These are phyloP conservation scores for Parnassius apollo DNA, from an alignment of 2,888 invertebrate genomes.

Conservation along the genomic window DNA sequence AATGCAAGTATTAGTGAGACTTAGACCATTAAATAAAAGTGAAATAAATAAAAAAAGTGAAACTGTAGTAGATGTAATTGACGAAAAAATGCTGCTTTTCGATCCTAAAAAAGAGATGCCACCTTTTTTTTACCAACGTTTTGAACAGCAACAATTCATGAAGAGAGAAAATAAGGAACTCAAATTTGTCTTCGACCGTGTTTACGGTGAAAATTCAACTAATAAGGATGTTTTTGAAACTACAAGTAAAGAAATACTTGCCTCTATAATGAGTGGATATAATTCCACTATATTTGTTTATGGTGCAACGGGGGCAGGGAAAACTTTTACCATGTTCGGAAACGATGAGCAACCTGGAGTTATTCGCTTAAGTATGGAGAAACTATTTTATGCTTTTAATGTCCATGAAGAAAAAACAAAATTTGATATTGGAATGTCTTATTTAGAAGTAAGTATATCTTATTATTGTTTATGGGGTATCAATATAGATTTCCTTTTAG, in stretches of 20 bases:
- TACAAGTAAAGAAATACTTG: slow-evolving; percentile 83
- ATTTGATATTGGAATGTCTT: slow-evolving; percentile 91
- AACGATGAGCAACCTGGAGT: slow-evolving; percentile 88
- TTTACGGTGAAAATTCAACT: slow-evolving; percentile 84
- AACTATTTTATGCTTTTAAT: slow-evolving; percentile 89
- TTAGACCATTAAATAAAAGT: too few relatives aligned
- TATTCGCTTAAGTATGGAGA: slow-evolving; percentile 93
- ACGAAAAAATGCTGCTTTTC: slow-evolving; percentile 89
- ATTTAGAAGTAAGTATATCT: slow-evolving; percentile 77
- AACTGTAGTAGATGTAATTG: slow-evolving; percentile 87
- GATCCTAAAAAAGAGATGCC: slow-evolving; percentile 92
- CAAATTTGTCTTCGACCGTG: slow-evolving; percentile 84
- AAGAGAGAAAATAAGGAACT: slow-evolving; percentile 91
- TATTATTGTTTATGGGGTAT: too few relatives aligned
- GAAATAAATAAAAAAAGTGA: slow-evolving; percentile 71
- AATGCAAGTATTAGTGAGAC: too few relatives aligned
- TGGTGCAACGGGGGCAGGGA: slow-evolving; percentile 97
- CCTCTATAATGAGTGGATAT: slow-evolving; percentile 89
- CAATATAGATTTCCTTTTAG: too few relatives aligned
- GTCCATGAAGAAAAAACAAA: slow-evolving; percentile 85
- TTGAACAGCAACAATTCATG: slow-evolving; percentile 88
- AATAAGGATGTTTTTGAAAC: slow-evolving; percentile 79
- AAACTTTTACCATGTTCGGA: slow-evolving; percentile 97
- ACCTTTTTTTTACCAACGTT: slow-evolving; percentile 91
- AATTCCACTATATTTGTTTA: slow-evolving; percentile 98